Conservation (phyloP, 2,888 invertebrate species). For the Bombylius discolor region DNA sequence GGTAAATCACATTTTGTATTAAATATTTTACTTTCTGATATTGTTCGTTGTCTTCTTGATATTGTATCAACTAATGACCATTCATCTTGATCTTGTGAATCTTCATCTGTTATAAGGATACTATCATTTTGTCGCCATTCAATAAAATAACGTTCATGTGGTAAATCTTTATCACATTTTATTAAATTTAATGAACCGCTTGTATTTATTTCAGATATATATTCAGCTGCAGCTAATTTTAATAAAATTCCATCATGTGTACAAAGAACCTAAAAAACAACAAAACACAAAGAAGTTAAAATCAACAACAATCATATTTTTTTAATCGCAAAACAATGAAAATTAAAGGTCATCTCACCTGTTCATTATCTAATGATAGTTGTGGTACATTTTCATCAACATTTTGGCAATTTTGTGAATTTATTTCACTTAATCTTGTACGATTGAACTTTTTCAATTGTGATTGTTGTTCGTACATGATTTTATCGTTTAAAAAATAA, state of each 20-base stretch:
- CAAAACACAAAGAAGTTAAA: background rate
- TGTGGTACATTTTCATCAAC: background rate
- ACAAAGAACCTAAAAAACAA: slow-evolving; percentile 48
- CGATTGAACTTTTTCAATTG: no score
- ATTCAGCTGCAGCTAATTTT: slow-evolving; percentile 48
- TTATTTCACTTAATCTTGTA: no score
- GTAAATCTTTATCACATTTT: slow-evolving; percentile 28
- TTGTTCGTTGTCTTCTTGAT: slow-evolving; percentile 30
- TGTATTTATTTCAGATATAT: slow-evolving; percentile 48
- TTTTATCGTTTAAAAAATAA: no score
- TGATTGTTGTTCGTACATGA: no score
- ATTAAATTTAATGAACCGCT: slow-evolving; percentile 34
- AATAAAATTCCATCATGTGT: slow-evolving; percentile 69
- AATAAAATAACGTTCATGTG: slow-evolving; percentile 45
- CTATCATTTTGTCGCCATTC: slow-evolving; percentile 73
- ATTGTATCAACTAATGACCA: slow-evolving; percentile 73
- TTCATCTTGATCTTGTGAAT: slow-evolving; percentile 61
- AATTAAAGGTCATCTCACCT: background rate
- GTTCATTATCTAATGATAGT: background rate
- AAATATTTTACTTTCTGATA: slow-evolving; percentile 32
- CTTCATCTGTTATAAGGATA: slow-evolving; percentile 57
- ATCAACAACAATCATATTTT: background rate
- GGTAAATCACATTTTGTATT: slow-evolving; percentile 26
- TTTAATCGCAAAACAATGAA: no score
- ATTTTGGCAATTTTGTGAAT: background rate